A percentile compares a stretch with the other conserved stretches of the same genome.
Evolutionary conservation across 2,888 invertebrate species (phyloP).

Genomic region (Nemapogon koenigi): DNA sequence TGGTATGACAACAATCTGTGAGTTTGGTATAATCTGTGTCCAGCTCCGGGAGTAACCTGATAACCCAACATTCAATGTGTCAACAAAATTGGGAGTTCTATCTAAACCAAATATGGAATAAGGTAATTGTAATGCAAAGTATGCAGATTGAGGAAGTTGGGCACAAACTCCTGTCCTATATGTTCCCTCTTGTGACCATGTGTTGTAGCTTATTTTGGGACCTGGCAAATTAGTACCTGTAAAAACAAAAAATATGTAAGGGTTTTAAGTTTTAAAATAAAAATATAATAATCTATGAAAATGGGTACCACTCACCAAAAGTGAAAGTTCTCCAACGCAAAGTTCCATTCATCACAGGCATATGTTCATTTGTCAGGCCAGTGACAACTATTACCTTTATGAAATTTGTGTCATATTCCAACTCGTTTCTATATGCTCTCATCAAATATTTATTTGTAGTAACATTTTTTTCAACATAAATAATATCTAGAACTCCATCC

Average conservation of each 20-base stretch:
- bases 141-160: conserved; percentile 91
- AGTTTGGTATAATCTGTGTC: conserved; percentile 96
- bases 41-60: conserved; percentile 76
- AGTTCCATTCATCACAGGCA: conserved; percentile 74
- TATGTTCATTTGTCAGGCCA: conserved; percentile 75
- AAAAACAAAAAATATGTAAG: conserved; percentile 21
- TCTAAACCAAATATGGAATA: conserved; percentile 98
- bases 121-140: conserved; percentile 92
- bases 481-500: conserved; percentile 91
- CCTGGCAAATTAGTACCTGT: conserved; percentile 87
- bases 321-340: conserved; percentile 79
- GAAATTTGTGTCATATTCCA: conserved; percentile 95
- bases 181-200: conserved; percentile 87
- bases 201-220: conserved; percentile 84
- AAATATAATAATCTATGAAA: neutral
- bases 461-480: conserved; percentile 70
- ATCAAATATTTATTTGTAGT: conserved; percentile 63
- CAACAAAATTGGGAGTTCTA: conserved; percentile 96
- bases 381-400: conserved; percentile 94
- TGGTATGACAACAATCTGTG: conserved; percentile 96
- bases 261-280: neutral
- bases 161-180: conserved; percentile 81
- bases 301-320: conserved; percentile 63
- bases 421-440: conserved; percentile 83
- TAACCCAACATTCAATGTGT: conserved; percentile 82